These are phyloP conservation scores for Drosophila mimetica DNA, from an alignment of 2,888 invertebrate genomes.

Conservation along the genomic window DNA sequence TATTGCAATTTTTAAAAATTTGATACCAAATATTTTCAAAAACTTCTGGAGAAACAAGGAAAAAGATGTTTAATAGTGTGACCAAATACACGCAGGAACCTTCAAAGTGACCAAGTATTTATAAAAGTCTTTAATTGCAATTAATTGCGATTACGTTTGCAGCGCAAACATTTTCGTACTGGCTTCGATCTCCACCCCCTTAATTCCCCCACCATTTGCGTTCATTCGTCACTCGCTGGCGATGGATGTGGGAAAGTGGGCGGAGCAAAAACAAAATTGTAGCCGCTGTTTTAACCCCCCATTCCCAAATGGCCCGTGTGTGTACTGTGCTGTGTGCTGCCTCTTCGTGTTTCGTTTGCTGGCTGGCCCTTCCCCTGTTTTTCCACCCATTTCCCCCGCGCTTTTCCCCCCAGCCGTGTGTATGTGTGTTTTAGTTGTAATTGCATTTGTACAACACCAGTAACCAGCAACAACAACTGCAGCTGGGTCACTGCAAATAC, in stretches of 20 bases:
- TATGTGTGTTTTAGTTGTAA: constrained; percentile 62
- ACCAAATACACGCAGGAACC: neutral
- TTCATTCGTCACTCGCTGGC: constrained; percentile 54
- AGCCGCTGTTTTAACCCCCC: constrained; percentile 25
- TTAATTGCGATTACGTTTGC: constrained; percentile 17
- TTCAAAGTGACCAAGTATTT: constrained; percentile 1
- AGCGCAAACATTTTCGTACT: constrained; percentile 8
- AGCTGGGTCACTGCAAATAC: constrained; percentile 28
- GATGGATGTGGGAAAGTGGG: constrained; percentile 80
- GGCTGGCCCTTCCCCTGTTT: constrained; percentile 11
- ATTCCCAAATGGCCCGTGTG: neutral
- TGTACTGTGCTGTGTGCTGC: constrained; percentile 39
- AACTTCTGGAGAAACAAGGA: neutral
- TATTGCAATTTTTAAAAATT: constrained; percentile 14
- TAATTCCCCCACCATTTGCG: neutral
- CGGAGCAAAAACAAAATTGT: constrained; percentile 54
- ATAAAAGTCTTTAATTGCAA: neutral
- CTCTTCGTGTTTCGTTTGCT: constrained; percentile 36
- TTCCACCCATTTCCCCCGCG: neutral
- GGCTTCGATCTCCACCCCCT: neutral
- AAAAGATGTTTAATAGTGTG: neutral
- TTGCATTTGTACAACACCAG: constrained; percentile 67
- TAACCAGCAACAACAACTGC: constrained; percentile 37
- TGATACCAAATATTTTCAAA: neutral
- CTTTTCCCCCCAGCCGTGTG: constrained; percentile 11